Conservation (phyloP, 2,113 vertebrate species). For the Litocranius walleri region DNA sequence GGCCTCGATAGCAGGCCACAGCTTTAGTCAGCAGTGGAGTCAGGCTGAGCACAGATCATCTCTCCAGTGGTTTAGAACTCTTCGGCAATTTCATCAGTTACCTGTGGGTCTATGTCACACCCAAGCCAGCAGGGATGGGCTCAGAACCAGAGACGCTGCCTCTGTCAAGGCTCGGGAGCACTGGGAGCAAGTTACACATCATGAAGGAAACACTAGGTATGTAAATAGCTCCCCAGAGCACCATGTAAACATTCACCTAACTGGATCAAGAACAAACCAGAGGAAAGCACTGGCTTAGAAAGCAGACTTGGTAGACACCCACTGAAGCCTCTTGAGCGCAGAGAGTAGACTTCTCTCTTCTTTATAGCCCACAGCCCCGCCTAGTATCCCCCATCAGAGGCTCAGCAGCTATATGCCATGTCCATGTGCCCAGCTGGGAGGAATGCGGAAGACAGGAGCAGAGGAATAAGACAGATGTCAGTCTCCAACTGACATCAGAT, state of each 20-base stretch:
- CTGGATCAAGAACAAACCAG: background rate
- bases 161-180: background rate
- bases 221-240: background rate
- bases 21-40: background rate
- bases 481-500: background rate
- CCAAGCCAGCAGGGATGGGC: background rate
- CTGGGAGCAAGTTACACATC: background rate
- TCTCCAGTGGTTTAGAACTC: background rate
- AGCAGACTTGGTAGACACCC: background rate
- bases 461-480: background rate
- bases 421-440: background rate
- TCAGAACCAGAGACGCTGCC: background rate
- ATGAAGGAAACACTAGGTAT: background rate
- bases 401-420: background rate
- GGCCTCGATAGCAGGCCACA: background rate
- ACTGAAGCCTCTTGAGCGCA: background rate
- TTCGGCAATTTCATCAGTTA: background rate
- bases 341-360: background rate
- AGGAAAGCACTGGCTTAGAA: background rate
- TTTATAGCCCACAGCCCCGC: background rate
- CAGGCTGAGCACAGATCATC: background rate
- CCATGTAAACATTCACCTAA: background rate
- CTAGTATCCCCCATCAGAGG: background rate
- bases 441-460: background rate
- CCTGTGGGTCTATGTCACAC: background rate